Conservation (phyloP, 2,797 vertebrate genomes). For the Eulemur albifrons region DNA sequence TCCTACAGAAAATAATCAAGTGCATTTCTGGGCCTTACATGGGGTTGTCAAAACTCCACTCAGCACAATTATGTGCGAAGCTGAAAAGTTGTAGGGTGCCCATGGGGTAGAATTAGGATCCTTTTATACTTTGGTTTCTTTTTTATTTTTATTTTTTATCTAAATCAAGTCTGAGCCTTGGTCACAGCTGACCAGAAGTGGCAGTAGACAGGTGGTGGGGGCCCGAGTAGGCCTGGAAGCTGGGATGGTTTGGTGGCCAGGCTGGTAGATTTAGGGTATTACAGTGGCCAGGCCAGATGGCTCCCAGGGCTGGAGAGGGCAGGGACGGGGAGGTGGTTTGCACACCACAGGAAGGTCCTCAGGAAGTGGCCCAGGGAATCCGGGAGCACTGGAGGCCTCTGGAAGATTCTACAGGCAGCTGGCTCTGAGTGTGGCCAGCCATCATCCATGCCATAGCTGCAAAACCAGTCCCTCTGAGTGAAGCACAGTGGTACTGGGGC, state of each 20-base stretch:
- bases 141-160: neutral
- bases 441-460: neutral
- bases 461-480: neutral
- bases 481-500: neutral
- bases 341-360: neutral
- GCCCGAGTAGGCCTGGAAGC: neutral
- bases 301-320: neutral
- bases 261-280: neutral
- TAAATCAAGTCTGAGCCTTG: conserved; percentile 34
- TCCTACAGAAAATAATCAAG: conserved; percentile 68
- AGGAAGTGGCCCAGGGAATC: neutral
- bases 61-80: conserved; percentile 66
- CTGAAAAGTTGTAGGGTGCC: conserved; percentile 50
- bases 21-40: conserved; percentile 72
- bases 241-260: neutral
- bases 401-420: neutral
- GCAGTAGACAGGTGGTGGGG: neutral
- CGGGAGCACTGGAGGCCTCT: neutral
- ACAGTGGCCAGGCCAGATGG: neutral
- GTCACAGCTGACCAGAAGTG: conserved; percentile 36
- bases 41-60: conserved; percentile 57
- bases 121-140: conserved; percentile 63
- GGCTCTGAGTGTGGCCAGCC: neutral
- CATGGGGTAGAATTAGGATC: conserved; percentile 62
- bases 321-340: neutral